Base-by-base conservation (phyloP, 2,113 vertebrate genomes). In the Cavia aperea region DNA sequence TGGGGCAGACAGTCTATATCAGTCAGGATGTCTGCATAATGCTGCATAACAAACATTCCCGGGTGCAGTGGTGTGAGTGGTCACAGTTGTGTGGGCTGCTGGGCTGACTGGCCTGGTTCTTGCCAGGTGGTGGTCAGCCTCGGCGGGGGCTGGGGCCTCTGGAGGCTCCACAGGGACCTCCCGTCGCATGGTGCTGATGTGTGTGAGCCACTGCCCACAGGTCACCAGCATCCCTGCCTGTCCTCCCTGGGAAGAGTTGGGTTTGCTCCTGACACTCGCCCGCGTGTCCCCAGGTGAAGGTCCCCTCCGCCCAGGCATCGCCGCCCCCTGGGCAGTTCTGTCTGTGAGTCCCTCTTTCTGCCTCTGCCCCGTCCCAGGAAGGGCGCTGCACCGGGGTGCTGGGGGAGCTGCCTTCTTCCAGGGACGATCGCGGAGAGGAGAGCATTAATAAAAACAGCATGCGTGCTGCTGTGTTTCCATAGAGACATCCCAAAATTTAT, bases 401-500 rank as follows among this genome's bases (percentile, higher is more conserved):
- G 26, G 6, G 13, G 0, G 16, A 36, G 87, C 33, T 0, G 10
- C 65, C 49, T 7, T 56, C 4, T 78, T 73, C 86, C 51, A n/a
- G 92, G 62, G 84, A 82, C 5, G 0, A 16, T 33, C 21, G 39
- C 39, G 39, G 39, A 39, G 39, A 39, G 39, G 39, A 54, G 43
- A 77, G 73, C 43, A 51, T 93, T 94, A 92, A 95, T 95, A 94
- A 95, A 93, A 93, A 87, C 93, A 82, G 24, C 33, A 21, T 78
- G 93, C 81, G 7, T 36, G 75, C 86, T 49, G 43, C n/a, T 75
- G 66, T 39, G 94, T 95, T 96, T 95, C 96, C 94, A 94, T 93
- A 93, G 94, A 95, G 92, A 96, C 89, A 82, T 81, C 89, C 89
- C 29, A 5, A 73, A 94, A 89, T 94, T 95, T 89, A 79, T 75